These are phyloP conservation scores for Belgica antarctica DNA, from an alignment of 2,888 invertebrate species.

Conservation along the genomic window DNA sequence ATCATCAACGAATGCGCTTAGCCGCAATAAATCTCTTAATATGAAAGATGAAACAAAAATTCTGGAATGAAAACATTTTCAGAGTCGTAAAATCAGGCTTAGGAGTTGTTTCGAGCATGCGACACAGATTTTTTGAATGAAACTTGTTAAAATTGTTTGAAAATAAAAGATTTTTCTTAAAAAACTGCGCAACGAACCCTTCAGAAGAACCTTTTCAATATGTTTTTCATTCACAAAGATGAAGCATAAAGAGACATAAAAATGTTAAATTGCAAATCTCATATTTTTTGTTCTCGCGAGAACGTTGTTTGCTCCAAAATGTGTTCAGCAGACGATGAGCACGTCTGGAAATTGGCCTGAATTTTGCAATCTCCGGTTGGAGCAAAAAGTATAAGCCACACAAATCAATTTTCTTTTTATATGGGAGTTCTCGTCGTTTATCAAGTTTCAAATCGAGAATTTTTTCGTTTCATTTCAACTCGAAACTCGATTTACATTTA, in stretches of 20 bases:
- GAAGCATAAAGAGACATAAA: neutral
- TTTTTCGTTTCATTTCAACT: constrained; percentile 1
- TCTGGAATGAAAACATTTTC: neutral
- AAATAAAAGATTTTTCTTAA: too few species aligned
- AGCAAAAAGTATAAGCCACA: neutral
- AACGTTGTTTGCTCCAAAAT: too few species aligned
- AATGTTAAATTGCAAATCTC: neutral
- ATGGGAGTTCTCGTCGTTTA: neutral
- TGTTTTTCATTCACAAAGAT: constrained; percentile 6
- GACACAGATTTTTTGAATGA: neutral
- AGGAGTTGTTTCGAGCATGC: too few species aligned
- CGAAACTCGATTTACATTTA: neutral
- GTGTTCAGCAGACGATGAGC: neutral
- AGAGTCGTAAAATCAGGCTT: too few species aligned
- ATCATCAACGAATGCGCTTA: neutral
- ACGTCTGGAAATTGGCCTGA: neutral
- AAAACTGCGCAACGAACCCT: too few species aligned
- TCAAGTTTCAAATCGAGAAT: neutral
- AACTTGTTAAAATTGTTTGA: too few species aligned
- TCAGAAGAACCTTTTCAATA: too few species aligned
- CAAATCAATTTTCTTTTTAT: neutral
- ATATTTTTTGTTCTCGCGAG: constrained; percentile 2
- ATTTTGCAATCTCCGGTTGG: constrained; percentile 13
- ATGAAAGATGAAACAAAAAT: neutral
- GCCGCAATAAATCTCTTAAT: neutral